Base-by-base conservation (phyloP, 2,113 vertebrate species). In the Dicentrarchus labrax region DNA sequence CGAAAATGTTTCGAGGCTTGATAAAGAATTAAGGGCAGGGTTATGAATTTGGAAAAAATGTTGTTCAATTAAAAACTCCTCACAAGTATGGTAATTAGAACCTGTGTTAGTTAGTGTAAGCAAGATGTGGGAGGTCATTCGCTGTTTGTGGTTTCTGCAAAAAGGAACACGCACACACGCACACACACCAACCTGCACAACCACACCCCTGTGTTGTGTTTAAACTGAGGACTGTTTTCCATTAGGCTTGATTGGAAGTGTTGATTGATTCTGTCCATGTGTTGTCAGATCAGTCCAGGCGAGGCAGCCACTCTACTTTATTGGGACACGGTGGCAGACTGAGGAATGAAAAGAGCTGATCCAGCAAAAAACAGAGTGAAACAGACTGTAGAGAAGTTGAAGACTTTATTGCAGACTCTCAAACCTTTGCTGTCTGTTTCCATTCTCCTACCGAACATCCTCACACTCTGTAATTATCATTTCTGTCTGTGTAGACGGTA, bases 231-330 rank as follows among this genome's bases (percentile, higher is more conserved):
- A 16, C 67, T 73, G 67, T 78, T 91, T 89, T 88, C 89, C 91
- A 92, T 91, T 91, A 90, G 75, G 69, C 71, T 50, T 91, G 90
- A 93, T 91, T 92, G 86, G 86, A 81, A 84, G 76, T 84, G 91
- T 89, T 93, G 92, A 93, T 91, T 91, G 90, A 93, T 91, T 88
- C 75, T 73, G 77, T 76, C 72, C 77, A 38, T 67, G 72, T 88
- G 92, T 89, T 78, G 88, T 84, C 82, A 79, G 83, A 85, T 86
- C 21, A 21, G 45, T 21, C 67, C 39, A 30, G 45, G 57, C 30
- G 8, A 78, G 54, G 61, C 66, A 70, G 84, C 91, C 90, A 91
- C 88, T 93, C 76, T 86, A 9, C 75, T 87, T 90, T 88, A 92
- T 91, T 93, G 87, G 79, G 88, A 85, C 68, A 67, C 12, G 9